Conservation (phyloP, 2,113 vertebrate genomes). For the Notechis scutatus region DNA sequence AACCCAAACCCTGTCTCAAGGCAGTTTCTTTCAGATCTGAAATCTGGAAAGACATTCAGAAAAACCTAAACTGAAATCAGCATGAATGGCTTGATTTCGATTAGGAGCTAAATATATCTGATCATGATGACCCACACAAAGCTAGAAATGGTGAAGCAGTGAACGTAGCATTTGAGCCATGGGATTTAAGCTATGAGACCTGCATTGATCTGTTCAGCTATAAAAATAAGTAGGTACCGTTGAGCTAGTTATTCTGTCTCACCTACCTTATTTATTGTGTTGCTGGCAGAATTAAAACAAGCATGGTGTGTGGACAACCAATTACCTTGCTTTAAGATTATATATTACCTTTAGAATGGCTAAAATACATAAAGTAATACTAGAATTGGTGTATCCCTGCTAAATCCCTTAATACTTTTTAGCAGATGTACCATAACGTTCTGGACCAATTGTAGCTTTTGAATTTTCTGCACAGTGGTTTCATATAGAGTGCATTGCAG, state of each 20-base stretch:
- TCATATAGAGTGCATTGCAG: background rate
- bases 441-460: background rate
- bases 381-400: background rate
- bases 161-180: background rate
- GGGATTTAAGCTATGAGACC: background rate
- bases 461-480: background rate
- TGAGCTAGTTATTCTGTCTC: background rate
- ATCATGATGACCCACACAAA: background rate
- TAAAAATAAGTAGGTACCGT: background rate
- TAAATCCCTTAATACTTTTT: background rate
- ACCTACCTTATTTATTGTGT: background rate
- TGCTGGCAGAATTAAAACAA: background rate
- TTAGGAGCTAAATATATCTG: background rate
- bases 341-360: background rate
- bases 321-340: too few relatives aligned
- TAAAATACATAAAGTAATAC: background rate
- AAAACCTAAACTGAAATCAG: background rate
- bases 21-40: background rate
- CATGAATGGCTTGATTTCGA: background rate
- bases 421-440: background rate
- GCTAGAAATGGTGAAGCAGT: background rate
- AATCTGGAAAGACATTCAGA: conserved; percentile 27
- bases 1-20: background rate
- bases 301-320: background rate
- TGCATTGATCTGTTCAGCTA: background rate